Base-by-base conservation (phyloP, 2,888 invertebrate genomes). In the Trisateles emortualis region DNA sequence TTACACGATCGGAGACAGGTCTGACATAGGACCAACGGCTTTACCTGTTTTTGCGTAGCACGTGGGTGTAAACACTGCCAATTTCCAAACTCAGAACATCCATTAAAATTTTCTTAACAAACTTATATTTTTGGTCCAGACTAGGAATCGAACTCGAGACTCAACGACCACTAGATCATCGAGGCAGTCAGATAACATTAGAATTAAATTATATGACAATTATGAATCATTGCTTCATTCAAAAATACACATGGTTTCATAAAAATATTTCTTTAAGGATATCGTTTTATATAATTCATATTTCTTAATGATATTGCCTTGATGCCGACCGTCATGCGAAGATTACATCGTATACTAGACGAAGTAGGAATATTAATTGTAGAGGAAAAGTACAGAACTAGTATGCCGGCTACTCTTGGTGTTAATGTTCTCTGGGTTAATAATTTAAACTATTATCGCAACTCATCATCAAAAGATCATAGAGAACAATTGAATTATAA, bases 341-440 rank as follows among this genome's bases (percentile, higher is more conserved):
- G 44, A 58, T 56, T 52, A 69, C 52, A 24, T 43, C 16, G 56
- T 64, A 52, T 64, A 56, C 52, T 68, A 62, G 65, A 77, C 74
- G 67, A 42, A 61, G 54, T 48, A 62, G 39, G 87, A 84, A 87
- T 87, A 83, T 76, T 81, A 84, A 86, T 77, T 72, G 71, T 65
- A 56, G 59, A 84, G 87, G 86, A 84, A 85, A 87, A 83, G 42
- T 61, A 61, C 52, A 64, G 49, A 26, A 3, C 26, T 44, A n/a
- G 16, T 17, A 4, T 17, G 10, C 42, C 14, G 19, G 24, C 16
- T 47, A 33, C 19, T 60, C 61, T 69, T 58, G 62, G 63, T 59
- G 59, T 29, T 38, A 50, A 17, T 54, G 40, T 19, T 32, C 11
- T 6, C 19, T 46, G 38, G 52, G 55, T 51, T 42, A 52, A 39